Evolutionary conservation across 2,113 vertebrate genomes (phyloP).

Genomic region (Rhinogobius similis): DNA sequence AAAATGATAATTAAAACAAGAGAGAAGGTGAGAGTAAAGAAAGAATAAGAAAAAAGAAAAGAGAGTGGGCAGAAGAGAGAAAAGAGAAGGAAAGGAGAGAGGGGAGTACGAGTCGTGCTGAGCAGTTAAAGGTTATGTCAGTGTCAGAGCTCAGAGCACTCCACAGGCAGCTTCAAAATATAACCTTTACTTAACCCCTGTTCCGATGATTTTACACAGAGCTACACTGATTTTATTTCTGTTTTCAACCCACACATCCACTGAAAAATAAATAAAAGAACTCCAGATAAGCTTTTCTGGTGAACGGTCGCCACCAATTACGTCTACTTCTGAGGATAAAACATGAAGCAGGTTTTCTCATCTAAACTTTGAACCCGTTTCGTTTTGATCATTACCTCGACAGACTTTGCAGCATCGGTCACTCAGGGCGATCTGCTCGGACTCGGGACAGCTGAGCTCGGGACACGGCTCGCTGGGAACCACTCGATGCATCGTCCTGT

Average conservation of each 20-base stretch:
- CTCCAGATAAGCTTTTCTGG: no score
- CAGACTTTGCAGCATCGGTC: constrained; percentile 96
- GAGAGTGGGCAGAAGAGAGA: neutral
- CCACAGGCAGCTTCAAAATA: neutral
- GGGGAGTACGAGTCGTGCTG: constrained; percentile 16
- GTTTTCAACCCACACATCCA: neutral
- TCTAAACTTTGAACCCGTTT: no score
- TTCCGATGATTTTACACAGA: neutral
- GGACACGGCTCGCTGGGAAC: constrained; percentile 78
- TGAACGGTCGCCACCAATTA: no score
- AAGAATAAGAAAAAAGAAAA: constrained; percentile 45
- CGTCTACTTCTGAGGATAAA: no score
- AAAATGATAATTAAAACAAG: no score
- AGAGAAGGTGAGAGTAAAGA: neutral
- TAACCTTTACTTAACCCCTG: neutral
- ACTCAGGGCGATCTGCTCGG: constrained; percentile 87
- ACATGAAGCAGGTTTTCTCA: no score
- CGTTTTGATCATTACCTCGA: constrained; percentile 82
- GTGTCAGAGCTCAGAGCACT: neutral
- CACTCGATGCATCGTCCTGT: constrained; percentile 87
- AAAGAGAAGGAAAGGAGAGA: neutral
- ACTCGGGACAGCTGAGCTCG: constrained; percentile 84
- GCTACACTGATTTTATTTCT: neutral
- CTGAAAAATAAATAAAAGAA: neutral
- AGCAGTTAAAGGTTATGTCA: constrained; percentile 23